These are phyloP conservation scores for Xylocampa areola DNA, from an alignment of 2,888 invertebrate species.

Conservation along the genomic window DNA sequence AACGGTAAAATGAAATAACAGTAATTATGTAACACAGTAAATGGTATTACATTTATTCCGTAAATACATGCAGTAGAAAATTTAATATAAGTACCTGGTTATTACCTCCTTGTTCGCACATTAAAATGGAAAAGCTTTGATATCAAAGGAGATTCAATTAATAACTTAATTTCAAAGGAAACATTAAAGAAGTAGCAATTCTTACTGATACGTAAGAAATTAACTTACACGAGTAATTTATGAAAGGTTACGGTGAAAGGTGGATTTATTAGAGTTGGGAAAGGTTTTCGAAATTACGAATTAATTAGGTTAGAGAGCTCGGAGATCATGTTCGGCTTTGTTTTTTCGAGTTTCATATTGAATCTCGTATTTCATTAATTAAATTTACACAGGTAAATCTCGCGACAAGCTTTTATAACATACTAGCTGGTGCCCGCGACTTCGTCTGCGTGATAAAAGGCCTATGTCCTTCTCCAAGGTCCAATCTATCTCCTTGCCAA, in stretches of 20 bases:
- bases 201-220: conserved; percentile 25
- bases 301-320: conserved; percentile 12
- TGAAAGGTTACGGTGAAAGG: conserved; percentile 4
- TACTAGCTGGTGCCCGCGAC: too few species aligned
- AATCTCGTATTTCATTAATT: background rate
- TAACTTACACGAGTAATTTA: conserved; percentile 23
- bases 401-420: too few species aligned
- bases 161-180: conserved; percentile 25
- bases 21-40: background rate
- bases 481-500: too few species aligned
- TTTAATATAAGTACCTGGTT: too few species aligned
- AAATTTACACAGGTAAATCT: too few species aligned
- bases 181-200: conserved; percentile 26
- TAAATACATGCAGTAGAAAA: background rate
- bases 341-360: background rate
- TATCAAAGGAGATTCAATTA: conserved; percentile 28
- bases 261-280: background rate
- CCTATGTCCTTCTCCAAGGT: too few species aligned
- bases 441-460: too few species aligned
- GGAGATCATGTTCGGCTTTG: background rate
- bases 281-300: conserved; percentile 13
- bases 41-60: background rate
- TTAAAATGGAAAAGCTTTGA: conserved; percentile 5
- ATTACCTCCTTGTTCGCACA: background rate
- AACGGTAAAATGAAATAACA: too few species aligned